Evolutionary conservation across 23 tunicate genomes (phyloP).

Genomic region (Halocynthia roretzi): DNA sequence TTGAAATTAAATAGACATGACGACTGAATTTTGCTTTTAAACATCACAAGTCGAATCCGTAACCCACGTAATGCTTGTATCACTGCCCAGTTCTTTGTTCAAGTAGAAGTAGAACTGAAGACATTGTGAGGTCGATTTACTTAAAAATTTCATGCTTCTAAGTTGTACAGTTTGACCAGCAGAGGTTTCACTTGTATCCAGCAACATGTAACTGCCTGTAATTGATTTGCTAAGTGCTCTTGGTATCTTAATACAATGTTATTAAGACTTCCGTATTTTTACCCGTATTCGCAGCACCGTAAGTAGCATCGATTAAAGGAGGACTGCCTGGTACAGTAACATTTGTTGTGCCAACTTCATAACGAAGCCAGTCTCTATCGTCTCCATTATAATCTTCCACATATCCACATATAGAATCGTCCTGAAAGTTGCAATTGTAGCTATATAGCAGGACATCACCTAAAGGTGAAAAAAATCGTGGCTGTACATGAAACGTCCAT

Average conservation of each 20-base stretch:
- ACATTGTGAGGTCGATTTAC: conserved; percentile 29
- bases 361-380: conserved; percentile 36
- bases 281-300: conserved; percentile 36
- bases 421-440: no score
- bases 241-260: no score
- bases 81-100: conserved; percentile 38
- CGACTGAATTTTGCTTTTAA: no score
- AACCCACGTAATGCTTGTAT: not conserved
- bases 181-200: conserved; percentile 18
- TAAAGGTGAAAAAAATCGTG: no score
- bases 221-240: no score
- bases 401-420: not conserved
- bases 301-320: conserved; percentile 46
- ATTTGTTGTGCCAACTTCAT: conserved; percentile 31
- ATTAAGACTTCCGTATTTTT: not conserved
- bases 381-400: conserved; percentile 45
- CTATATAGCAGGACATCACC: no score
- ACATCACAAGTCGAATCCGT: no score
- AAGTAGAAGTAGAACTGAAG: conserved; percentile 48
- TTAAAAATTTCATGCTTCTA: conserved; percentile 40
- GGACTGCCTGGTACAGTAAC: conserved; percentile 14
- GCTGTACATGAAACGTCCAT: no score
- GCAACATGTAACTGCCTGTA: conserved; percentile 58
- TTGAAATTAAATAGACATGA: not conserved
- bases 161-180: conserved; percentile 13